Base-by-base conservation (phyloP, 2,113 vertebrate species). In the Tetrax tetrax region DNA sequence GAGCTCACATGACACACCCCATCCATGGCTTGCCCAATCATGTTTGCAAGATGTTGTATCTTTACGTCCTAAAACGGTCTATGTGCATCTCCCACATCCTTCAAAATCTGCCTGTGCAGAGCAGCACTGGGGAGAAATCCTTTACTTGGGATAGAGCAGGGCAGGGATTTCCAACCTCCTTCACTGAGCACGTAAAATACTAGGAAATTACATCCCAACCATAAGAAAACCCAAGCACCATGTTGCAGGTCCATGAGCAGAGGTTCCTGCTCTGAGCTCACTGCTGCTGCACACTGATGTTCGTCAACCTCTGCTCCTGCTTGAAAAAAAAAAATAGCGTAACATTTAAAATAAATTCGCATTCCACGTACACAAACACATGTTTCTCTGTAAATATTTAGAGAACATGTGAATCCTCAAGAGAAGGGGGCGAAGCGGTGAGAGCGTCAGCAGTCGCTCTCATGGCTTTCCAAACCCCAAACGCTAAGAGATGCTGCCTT, bases 221-320 rank as follows among this genome's bases (percentile, higher is more conserved):
- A 4, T 28, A 56, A 43, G 12, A 41, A 50, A 90, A 91, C 0
- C 5, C 35, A 45, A 69, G 8, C 33, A 19, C 15, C 41, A 0
- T 0, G 5, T 19, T 69, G 53, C 45, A 13, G 61, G 48, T 8
- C 28, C 0, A 0, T 1, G 9, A 56, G 21, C 12, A 35, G n/a
- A n/a, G n/a, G 5, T 9, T 57, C 37, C 33, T 72, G 38, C 27
- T 69, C 68, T 29, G 37, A 50, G 45, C 10, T 91, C 38, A 1
- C 3, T 43, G 48, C 61, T 82, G 53, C 64, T 57, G 35, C 7
- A 3, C 19, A 1, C 6, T 28, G 38, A 17, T 2, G 0, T 75
- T 75, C 14, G 5, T 45, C 59, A 53, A 82, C 14, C 14, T 51
- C 59, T 43, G 25, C 38, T 54, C 41, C 45, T 54, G 16, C 45